Percentiles rank a stretch among this genome's conserved stretches.
These are phyloP conservation scores for Lates calcarifer DNA, from an alignment of 2,113 vertebrate species.

Conservation along the genomic window DNA sequence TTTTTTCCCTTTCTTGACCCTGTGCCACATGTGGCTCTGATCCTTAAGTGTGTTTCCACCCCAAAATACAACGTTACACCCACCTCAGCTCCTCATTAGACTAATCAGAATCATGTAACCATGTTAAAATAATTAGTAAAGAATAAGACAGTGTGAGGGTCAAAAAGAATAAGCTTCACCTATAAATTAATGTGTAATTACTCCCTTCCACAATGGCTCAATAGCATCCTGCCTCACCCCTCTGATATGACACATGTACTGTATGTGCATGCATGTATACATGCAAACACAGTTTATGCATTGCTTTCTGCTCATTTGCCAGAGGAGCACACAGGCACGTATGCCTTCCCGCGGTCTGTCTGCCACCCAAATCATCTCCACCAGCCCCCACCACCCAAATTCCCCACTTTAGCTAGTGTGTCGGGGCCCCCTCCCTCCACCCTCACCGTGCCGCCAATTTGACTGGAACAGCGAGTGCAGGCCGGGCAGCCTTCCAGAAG, in stretches of 20 bases:
- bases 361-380: constrained; percentile 51
- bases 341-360: constrained; percentile 16
- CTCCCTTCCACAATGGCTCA: neutral
- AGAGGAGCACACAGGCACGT: constrained; percentile 1
- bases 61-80: neutral
- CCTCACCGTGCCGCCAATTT: constrained; percentile 82
- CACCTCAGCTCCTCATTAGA: neutral
- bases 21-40: neutral
- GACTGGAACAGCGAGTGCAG: constrained; percentile 79
- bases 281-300: constrained; percentile 25
- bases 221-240: neutral
- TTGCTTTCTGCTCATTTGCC: constrained; percentile 30
- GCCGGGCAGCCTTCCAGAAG: constrained; percentile 84
- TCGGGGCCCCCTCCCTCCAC: constrained; percentile 9
- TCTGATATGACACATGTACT: neutral
- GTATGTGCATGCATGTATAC: neutral
- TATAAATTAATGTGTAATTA: neutral
- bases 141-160: neutral
- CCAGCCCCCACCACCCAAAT: constrained; percentile 25
- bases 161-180: neutral
- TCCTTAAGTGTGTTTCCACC: neutral
- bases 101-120: neutral
- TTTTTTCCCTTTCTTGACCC: neutral
- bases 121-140: neutral
- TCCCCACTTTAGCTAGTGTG: constrained; percentile 20